A percentile compares a stretch with the other conserved stretches of the same genome.
Evolutionary conservation across 2,797 vertebrate genomes (phyloP).

Genomic region (Orestias chungarensis): DNA sequence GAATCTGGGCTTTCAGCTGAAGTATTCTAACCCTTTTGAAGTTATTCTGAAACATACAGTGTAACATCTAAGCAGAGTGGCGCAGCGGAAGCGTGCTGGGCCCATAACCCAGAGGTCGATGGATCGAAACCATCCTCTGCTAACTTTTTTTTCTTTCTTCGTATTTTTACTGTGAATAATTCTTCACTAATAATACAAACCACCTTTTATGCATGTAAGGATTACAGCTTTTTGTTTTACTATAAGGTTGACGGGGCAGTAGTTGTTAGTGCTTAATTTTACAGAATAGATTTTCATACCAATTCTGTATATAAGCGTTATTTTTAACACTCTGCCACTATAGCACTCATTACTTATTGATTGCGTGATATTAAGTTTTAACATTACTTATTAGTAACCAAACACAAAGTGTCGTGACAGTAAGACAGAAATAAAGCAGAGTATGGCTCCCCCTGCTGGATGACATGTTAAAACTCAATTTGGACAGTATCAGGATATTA

Average conservation of each 20-base stretch:
- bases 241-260: too few species aligned
- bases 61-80: too few species aligned
- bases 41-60: too few species aligned
- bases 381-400: too few species aligned
- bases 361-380: too few species aligned
- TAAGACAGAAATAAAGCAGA: neutral
- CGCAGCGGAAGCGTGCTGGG: slow-evolving; percentile 39
- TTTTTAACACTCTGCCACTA: too few species aligned
- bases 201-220: neutral
- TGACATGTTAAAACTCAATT: neutral
- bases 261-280: too few species aligned
- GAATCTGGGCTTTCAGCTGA: too few species aligned
- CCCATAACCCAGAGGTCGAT: slow-evolving; percentile 76
- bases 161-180: neutral
- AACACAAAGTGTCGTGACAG: neutral
- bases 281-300: too few species aligned
- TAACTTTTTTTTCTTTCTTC: slow-evolving; percentile 5
- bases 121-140: slow-evolving; percentile 77
- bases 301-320: too few species aligned
- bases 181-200: neutral
- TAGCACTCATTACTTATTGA: too few species aligned
- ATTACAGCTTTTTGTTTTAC: neutral
- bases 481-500: neutral
- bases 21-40: too few species aligned
- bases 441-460: neutral